Conservation (phyloP, 1,140 invertebrate genomes). For the Acromyrmex charruanus region DNA sequence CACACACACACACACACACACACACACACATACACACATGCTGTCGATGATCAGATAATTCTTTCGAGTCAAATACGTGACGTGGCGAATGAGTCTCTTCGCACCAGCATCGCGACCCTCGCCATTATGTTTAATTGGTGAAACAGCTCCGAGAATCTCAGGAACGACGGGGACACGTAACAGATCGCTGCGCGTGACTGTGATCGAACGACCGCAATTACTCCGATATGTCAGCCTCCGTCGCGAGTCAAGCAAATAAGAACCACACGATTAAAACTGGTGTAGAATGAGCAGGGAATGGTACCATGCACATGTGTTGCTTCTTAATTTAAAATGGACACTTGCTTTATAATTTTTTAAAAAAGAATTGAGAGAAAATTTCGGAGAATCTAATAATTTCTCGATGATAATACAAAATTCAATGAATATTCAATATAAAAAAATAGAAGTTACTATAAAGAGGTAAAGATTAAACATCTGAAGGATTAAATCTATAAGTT, state of each 20-base stretch:
- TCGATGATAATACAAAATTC: background rate
- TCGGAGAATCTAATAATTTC: background rate
- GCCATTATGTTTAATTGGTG: conserved; percentile 49
- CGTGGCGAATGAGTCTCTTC: conserved; percentile 10
- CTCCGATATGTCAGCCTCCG: conserved; percentile 1
- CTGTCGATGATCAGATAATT: conserved; percentile 29
- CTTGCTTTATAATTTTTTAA: background rate
- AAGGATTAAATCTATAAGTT: background rate
- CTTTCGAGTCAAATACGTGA: conserved; percentile 19
- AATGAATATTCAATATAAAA: background rate
- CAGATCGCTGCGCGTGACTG: conserved; percentile 33
- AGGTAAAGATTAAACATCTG: background rate
- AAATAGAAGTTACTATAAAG: background rate
- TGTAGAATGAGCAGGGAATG: background rate
- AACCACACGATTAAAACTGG: background rate
- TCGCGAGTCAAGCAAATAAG: conserved; percentile 13
- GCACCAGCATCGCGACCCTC: conserved; percentile 2
- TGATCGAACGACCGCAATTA: conserved; percentile 58
- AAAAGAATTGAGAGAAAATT: background rate
- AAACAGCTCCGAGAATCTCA: conserved; percentile 29
- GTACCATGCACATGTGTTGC: background rate
- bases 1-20: background rate
- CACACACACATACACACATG: background rate
- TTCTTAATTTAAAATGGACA: background rate
- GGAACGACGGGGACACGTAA: conserved; percentile 21